Percentiles rank a stretch among this genome's conserved stretches.
phyloP scores from a whole-genome alignment of 2,797 vertebrate genomes.

The Chelidonichthys spinosus region DNA sequence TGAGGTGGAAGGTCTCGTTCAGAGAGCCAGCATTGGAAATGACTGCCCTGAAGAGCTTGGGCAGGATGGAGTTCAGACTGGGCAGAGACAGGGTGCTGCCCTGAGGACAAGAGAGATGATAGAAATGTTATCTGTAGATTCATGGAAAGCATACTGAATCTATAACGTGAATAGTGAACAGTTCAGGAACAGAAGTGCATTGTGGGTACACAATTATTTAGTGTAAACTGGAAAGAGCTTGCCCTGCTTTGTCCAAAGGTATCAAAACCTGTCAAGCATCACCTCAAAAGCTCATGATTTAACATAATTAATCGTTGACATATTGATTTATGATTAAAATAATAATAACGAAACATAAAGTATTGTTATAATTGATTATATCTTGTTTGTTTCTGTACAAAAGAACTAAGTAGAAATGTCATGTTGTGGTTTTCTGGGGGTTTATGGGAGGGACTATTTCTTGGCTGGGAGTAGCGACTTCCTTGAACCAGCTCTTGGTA shows the following conservation, averaged over 20 bases:
- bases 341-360: too few relatives aligned
- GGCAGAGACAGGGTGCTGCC: constrained; percentile 85
- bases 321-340: too few relatives aligned
- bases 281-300: neutral
- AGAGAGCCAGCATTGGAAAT: constrained; percentile 96
- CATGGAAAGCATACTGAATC: neutral
- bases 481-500: neutral
- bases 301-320: neutral
- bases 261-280: neutral
- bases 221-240: neutral
- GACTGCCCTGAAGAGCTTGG: constrained; percentile 95
- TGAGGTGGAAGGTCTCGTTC: constrained; percentile 97
- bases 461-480: neutral
- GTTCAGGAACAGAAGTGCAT: neutral
- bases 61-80: constrained; percentile 92
- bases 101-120: constrained; percentile 64
- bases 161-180: neutral
- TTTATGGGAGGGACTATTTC: neutral
- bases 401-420: neutral
- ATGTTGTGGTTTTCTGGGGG: neutral
- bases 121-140: neutral
- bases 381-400: neutral
- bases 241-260: neutral
- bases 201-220: neutral
- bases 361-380: neutral